Evolutionary conservation across 2,113 vertebrate species (phyloP), one percentile per base, ranked within the genome.

Genomic region (Anseranas semipalmata): DNA sequence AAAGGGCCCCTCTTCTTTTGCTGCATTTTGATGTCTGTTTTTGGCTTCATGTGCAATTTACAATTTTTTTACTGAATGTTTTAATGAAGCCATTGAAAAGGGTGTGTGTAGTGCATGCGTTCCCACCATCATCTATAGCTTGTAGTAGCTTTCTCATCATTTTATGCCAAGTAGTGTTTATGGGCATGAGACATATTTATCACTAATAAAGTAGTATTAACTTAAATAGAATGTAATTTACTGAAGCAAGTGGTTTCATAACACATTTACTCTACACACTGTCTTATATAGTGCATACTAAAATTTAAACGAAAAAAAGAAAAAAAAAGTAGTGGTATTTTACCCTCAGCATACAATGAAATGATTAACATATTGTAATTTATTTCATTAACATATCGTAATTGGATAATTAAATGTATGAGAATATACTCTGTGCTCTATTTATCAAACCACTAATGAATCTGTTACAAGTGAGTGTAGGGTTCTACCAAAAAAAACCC

Each of bases 81-180:
- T 97, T 96, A 96, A 97, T 98, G 98, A 98, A 98, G 97, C 97
- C 97, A 84, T 97, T 97, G 92, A 94, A 96, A 96, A 97, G 97
- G 97, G 96, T 96, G 52, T 95, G 92, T 95, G 78, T 96, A 97
- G 96, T 98, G 98, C 98, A 98, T 98, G 98, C 83, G 4, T 96
- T 96, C 93, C 95, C 97, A 89, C 97, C 92, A 92, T 95, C 98
- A 98, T 97, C 95, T 95, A 59, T 93, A 98, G 98, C 98, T 98
- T 98, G 96, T 97, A 98, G 96, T 97, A 98, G 98, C 98, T 98
- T 98, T 92, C 74, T 98, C 96, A 98, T 98, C 95, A 97, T 98
- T 98, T 98, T 96, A 98, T 97, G 97, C 97, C 97, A 80, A 97
- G 95, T 98, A 97, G 92, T 97, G 83, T 98, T 97, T 96, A 90